phyloP scores from a whole-genome alignment of 1,140 invertebrate species.

The Stegodyphus mimosarum region DNA sequence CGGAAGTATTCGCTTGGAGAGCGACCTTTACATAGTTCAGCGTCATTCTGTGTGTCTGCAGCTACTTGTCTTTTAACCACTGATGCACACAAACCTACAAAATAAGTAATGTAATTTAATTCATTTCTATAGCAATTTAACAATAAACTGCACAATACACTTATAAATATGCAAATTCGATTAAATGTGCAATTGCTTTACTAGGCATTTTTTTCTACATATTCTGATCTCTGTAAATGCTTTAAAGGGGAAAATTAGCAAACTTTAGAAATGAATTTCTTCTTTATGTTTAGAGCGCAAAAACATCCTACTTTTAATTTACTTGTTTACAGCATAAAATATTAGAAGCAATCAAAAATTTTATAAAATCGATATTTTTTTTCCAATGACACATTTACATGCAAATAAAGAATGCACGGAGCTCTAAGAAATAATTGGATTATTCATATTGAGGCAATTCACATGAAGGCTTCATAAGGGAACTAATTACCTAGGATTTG shows the following conservation, averaged over 20 bases:
- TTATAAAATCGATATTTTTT: too few species aligned
- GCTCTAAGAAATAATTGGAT: too few species aligned
- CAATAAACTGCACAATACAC: neutral
- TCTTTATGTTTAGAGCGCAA: too few species aligned
- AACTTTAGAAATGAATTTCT: neutral
- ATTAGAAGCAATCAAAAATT: too few species aligned
- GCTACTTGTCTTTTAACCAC: constrained; percentile 62
- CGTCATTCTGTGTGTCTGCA: constrained; percentile 71
- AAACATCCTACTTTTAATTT: too few species aligned
- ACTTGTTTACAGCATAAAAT: too few species aligned
- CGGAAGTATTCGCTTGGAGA: constrained; percentile 97
- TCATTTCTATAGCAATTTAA: neutral
- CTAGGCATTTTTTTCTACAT: neutral
- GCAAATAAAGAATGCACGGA: too few species aligned
- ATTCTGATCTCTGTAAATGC: neutral
- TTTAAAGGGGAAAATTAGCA: neutral
- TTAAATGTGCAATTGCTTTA: neutral
- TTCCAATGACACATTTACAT: too few species aligned
- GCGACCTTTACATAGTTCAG: constrained; percentile 91
- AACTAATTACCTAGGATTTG: too few species aligned
- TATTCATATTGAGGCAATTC: too few species aligned
- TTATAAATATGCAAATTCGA: neutral
- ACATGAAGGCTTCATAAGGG: too few species aligned
- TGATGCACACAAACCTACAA: constrained; percentile 15
- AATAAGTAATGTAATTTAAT: neutral